Evolutionary conservation across 2,888 invertebrate species (phyloP), one percentile per base, ranked within the genome.

Genomic region (Cataglyphis albicans): DNA sequence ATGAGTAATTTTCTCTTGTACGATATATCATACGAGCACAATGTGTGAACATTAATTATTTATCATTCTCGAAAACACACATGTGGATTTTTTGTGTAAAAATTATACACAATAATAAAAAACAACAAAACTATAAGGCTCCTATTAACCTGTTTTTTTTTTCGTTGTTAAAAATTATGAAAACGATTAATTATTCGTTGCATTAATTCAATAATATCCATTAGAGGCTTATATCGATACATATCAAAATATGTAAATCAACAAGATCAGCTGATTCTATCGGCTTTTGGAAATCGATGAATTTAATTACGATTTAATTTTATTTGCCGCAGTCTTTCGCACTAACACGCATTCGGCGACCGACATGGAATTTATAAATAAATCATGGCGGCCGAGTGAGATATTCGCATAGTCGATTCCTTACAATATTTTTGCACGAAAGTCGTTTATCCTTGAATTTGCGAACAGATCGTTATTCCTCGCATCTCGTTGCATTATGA

Each of bases 301-400:
- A 63, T 68, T 64, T 81, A 78, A 85, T 61, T 57, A 55, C 35
- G 29, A 52, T 35, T 68, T 76, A 74, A 74, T 74, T 48, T 48
- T 82, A 75, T 78, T 65, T 64, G 61, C 57, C 59, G 72, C 32
- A 32, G 41, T 25, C 41, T 25, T 25, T 57, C 57, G 32, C 32
- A 55, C 18, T 15, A 32, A 32, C 41, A 12, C 68, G 38, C 38
- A 44, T 73, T 83, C 65, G 48, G 32, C 74, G 65, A 32, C 57
- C 61, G 63, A 67, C 74, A 64, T 81, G 78, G 73, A 67, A 63
- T 74, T 63, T 48, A 83, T 82, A 81, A 88, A 84, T 88, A 83
- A 82, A 38, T 64, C 64, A 18, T 35, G 52, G 48, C 59, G 81
- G 81, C 81, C 74, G 82, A 82, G 63, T 80, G 25, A 82, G 48